Base-by-base conservation (phyloP, 2,113 vertebrate genomes). In the Strix aluco region DNA sequence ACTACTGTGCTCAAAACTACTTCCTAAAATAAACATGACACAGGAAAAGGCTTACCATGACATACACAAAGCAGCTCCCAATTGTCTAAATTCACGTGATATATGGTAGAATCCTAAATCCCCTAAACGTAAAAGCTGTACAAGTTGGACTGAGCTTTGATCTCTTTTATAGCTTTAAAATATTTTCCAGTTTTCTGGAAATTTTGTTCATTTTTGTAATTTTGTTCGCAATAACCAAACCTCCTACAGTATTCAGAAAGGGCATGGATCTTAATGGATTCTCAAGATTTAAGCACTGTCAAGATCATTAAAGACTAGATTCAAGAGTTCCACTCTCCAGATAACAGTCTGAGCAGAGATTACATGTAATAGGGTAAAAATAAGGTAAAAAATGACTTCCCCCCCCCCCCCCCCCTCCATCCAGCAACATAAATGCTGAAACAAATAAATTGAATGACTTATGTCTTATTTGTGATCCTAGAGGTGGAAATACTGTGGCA, bases 51-150 rank as follows among this genome's bases (percentile, higher is more conserved):
- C 49, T 51, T 46, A 42, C 55, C 49, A 38, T 23, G 81, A 63
- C 63, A 95, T 32, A 92, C 4, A 92, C 71, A 97, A 96, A 97
- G 69, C 46, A 92, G 51, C 58, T 87, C 67, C 30, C 51, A 20
- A 32, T 71, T 75, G 91, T 46, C 42, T 83, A 95, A 52, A 96
- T 88, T 82, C 82, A 90, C 21, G 26, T 18, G 42, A 84, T 65
- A 25, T 4, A 44, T 18, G 46, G 42, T 22, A 88, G 27, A 81
- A 67, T 13, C 26, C 52, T 54, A 87, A 30, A 55, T 54, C 30
- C 34, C 85, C 81, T 82, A 51, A 63, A 72, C 7, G 1, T 23
- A 84, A 84, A 27, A 75, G 63, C 46, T 91, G 36, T 47, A 57
- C 18, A 63, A 72, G 8, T 22, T 79, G 30, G 25, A 81, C 21